Conservation (phyloP, 1,140 invertebrate species). For the Gyrodactylus salaris region DNA sequence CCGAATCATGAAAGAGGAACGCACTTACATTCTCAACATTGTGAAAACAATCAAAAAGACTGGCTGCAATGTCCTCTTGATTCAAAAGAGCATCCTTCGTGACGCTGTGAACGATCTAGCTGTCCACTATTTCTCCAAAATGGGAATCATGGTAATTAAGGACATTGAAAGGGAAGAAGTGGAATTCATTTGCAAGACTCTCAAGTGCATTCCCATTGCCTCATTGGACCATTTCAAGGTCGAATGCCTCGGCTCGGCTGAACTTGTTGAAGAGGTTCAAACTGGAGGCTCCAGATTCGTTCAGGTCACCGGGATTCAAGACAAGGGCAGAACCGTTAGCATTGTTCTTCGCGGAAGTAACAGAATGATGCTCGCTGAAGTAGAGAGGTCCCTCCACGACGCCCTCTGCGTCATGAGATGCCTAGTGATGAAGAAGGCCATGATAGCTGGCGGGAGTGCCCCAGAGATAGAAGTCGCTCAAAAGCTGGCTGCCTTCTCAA, state of each 20-base stretch:
- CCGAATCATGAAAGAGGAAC: constrained; percentile 78
- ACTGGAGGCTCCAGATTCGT: constrained; percentile 63
- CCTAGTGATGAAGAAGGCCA: constrained; percentile 52
- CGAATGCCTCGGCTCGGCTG: constrained; percentile 57
- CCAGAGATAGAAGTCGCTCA: constrained; percentile 73
- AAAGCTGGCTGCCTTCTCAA: constrained; percentile 40
- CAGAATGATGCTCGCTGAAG: constrained; percentile 69
- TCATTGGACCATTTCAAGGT: constrained; percentile 76
- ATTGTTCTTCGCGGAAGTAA: constrained; percentile 80
- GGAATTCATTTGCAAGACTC: constrained; percentile 66
- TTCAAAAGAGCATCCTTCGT: constrained; percentile 89
- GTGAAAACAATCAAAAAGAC: constrained; percentile 94
- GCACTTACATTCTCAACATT: constrained; percentile 84
- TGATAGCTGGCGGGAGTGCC: constrained; percentile 75
- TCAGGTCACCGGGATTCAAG: constrained; percentile 50
- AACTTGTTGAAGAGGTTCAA: constrained; percentile 66
- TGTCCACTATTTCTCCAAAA: constrained; percentile 85
- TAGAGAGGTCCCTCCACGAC: constrained; percentile 69
- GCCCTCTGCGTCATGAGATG: constrained; percentile 87
- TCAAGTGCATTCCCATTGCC: constrained; percentile 78
- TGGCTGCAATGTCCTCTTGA: constrained; percentile 78
- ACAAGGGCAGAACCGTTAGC: constrained; percentile 55
- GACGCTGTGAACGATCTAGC: constrained; percentile 87
- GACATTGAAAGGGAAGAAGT: constrained; percentile 90
- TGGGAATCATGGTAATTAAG: constrained; percentile 92